A percentile compares a stretch with the other conserved stretches of the same genome.
Conservation (phyloP, 2,888 invertebrate species). For the Polydesmus complanatus region DNA sequence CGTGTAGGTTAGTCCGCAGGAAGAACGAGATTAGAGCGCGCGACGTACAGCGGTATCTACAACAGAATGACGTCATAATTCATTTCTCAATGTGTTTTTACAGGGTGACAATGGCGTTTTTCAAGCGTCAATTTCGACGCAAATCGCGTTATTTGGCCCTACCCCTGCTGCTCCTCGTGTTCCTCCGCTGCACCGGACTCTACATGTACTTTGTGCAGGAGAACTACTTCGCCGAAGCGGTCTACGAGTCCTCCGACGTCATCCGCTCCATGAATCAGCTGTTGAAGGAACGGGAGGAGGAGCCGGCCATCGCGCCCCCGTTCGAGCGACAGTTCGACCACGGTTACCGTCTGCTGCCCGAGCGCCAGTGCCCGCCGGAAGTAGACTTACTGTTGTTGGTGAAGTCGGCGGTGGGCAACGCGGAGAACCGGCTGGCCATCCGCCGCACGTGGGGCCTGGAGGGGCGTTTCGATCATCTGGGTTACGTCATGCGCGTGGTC, state of each 20-base stretch:
- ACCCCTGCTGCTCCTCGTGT: too few species aligned
- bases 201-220: background rate
- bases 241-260: background rate
- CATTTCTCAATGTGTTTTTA: too few species aligned
- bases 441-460: constrained; percentile 28
- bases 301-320: background rate
- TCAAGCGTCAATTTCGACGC: too few species aligned
- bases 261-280: too few species aligned
- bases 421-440: constrained; percentile 25
- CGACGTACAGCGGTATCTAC: too few species aligned
- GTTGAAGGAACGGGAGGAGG: too few species aligned
- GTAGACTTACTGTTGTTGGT: constrained; percentile 26
- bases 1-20: too few species aligned
- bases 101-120: too few species aligned
- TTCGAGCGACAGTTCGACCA: background rate
- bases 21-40: too few species aligned
- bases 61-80: too few species aligned
- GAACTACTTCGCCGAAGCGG: background rate
- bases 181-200: background rate
- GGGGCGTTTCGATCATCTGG: background rate
- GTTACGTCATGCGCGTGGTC: background rate
- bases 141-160: too few species aligned
- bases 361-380: background rate
- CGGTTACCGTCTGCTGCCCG: background rate
- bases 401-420: constrained; percentile 25